These are phyloP conservation scores for Apantesis nais DNA, from an alignment of 2,888 invertebrate genomes.

Conservation along the genomic window DNA sequence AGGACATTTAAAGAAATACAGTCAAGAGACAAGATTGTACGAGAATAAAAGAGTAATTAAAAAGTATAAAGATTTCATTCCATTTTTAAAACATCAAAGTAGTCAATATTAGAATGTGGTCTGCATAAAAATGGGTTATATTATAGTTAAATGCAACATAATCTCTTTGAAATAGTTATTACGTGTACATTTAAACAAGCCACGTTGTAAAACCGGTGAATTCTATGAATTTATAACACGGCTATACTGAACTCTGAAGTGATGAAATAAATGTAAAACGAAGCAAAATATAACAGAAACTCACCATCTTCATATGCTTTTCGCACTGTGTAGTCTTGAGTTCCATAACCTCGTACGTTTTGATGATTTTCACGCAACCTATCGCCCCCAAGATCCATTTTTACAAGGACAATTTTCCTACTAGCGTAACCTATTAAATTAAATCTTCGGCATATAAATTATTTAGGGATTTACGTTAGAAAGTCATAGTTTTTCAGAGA, in stretches of 20 bases:
- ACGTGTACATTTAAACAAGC: not conserved
- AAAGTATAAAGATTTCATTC: not conserved
- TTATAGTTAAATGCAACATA: not conserved
- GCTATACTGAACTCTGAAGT: not conserved
- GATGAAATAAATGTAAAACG: not conserved
- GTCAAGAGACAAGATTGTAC: not conserved
- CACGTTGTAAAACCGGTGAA: slow-evolving; percentile 10
- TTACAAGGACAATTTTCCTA: slow-evolving; percentile 47
- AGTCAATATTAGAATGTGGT: not conserved
- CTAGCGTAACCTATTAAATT: slow-evolving; percentile 59
- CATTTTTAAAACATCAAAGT: not conserved
- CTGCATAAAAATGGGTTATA: not conserved
- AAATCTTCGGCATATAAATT: slow-evolving; percentile 26
- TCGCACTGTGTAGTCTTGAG: slow-evolving; percentile 55
- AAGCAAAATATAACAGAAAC: slow-evolving; percentile 31
- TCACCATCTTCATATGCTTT: slow-evolving; percentile 73
- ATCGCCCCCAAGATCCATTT: slow-evolving; percentile 72
- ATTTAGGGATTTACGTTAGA: not conserved
- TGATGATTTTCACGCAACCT: slow-evolving; percentile 57
- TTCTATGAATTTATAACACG: not conserved
- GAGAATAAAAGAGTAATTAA: not conserved
- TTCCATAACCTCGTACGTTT: slow-evolving; percentile 49
- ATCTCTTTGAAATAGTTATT: not conserved
- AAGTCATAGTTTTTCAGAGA: not conserved
- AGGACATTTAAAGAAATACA: not conserved